Evolutionary conservation across 2,113 vertebrate species (phyloP), one percentile per base, ranked within the genome.

Genomic region (Seriola rivoliana): DNA sequence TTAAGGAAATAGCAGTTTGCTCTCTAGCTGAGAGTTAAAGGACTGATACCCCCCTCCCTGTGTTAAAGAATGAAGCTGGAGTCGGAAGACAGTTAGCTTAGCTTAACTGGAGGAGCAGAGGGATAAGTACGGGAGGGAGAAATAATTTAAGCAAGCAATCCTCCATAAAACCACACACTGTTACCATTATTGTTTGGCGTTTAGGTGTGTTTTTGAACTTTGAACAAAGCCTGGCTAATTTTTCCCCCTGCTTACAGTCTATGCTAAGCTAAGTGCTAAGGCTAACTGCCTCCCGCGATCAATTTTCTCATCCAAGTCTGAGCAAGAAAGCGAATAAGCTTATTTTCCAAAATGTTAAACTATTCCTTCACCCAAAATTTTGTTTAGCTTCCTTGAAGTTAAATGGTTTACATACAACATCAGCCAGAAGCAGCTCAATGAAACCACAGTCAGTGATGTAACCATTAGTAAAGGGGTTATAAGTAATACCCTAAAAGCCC

Each of bases 221-320:
- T 36, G 44, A 48, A 16, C 44, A 52, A 52, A 68, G 44, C 10
- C 3, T 38, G 5, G 32, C 32, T 19, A 16, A 42, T 29, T 46
- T 16, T 21, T 60, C 6, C 23, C 40, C 4, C 42, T 16, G 44
- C 32, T 40, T 50, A 8, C 21, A 75, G 21, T 13, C 46, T 16
- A 50, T 62, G 58, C 36, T 76, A 75, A 75, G 29, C 65, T 48
- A 68, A 50, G 69, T 2, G 29, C 29, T 29, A 29, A 29, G 29
- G 2, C 54, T 58, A 58, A 12, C 21, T 52, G 29, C 46, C 10
- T 8, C 3, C 6, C 0, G 5, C 0, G 8, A 42, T 42, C 40
- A 42, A 42, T 42, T 42, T 42, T 8, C 8, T 42, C 40, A 42
- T 42, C 10, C 10, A 8, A 42, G 10, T 42, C 40, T 42, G 1